Conservation (phyloP, 2,797 vertebrate genomes). For the Pangasius macronema region DNA sequence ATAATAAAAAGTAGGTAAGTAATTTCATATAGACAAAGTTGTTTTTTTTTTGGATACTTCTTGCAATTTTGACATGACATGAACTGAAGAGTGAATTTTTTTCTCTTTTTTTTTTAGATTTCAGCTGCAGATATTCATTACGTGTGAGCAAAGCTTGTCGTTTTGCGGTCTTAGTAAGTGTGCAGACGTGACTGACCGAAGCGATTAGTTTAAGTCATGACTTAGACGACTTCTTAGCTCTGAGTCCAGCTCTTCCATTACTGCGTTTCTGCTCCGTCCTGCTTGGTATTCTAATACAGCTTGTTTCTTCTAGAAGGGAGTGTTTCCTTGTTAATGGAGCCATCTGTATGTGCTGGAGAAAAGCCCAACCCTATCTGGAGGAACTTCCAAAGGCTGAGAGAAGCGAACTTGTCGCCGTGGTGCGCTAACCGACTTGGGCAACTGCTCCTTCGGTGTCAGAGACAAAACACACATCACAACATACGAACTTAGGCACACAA, state of each 20-base stretch:
- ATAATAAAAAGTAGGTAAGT: background rate
- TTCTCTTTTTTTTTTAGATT: background rate
- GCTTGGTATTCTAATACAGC: background rate
- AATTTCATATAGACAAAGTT: background rate
- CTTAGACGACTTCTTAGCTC: too few species aligned
- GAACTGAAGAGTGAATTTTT: background rate
- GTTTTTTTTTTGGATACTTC: background rate
- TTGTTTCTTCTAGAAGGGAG: slow-evolving; percentile 54
- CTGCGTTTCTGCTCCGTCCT: background rate
- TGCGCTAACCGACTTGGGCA: slow-evolving; percentile 74
- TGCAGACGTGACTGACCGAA: too few species aligned
- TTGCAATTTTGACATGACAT: background rate
- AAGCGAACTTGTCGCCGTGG: slow-evolving; percentile 83
- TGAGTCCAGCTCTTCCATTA: background rate
- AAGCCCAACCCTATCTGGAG: slow-evolving; percentile 79
- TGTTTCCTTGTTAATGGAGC: slow-evolving; percentile 79
- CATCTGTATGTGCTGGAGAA: slow-evolving; percentile 76
- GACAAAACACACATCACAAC: slow-evolving; percentile 63
- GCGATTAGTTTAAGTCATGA: too few species aligned
- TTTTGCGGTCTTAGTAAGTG: too few species aligned
- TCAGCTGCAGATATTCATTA: background rate
- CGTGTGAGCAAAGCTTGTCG: background rate
- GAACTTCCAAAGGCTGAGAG: slow-evolving; percentile 81
- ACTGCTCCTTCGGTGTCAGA: slow-evolving; percentile 76
- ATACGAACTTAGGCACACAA: slow-evolving; percentile 53